phyloP scores from a whole-genome alignment of 2,113 vertebrate species.

The Dasyprocta punctata region DNA sequence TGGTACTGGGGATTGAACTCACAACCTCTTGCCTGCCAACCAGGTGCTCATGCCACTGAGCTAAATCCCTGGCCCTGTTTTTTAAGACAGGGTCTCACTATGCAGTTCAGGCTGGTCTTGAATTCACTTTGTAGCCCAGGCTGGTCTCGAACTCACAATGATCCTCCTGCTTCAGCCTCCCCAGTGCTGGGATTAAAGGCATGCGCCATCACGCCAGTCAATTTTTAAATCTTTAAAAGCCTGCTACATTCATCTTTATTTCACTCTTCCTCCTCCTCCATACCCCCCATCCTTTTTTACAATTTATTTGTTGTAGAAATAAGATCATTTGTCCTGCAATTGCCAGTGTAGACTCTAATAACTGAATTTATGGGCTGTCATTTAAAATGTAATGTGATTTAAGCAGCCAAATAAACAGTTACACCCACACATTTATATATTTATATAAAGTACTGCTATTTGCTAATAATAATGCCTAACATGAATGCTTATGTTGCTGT shows the following conservation, averaged over 20 bases:
- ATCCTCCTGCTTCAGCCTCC: no score
- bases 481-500: background rate
- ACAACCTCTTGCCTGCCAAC: no score
- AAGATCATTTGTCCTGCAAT: background rate
- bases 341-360: background rate
- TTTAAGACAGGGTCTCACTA: no score
- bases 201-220: no score
- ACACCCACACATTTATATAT: background rate
- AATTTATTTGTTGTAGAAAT: background rate
- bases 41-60: no score
- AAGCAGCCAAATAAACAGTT: background rate
- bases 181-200: no score
- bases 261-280: no score
- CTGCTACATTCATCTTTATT: background rate
- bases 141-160: no score
- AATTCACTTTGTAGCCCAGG: no score
- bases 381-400: background rate
- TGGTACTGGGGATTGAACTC: no score
- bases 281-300: background rate
- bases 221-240: background rate
- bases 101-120: no score
- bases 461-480: background rate
- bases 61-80: no score
- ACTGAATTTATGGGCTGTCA: background rate
- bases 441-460: conserved; percentile 8